phyloP scores from a whole-genome alignment of 2,113 vertebrate species.

The Salvelinus fontinalis region DNA sequence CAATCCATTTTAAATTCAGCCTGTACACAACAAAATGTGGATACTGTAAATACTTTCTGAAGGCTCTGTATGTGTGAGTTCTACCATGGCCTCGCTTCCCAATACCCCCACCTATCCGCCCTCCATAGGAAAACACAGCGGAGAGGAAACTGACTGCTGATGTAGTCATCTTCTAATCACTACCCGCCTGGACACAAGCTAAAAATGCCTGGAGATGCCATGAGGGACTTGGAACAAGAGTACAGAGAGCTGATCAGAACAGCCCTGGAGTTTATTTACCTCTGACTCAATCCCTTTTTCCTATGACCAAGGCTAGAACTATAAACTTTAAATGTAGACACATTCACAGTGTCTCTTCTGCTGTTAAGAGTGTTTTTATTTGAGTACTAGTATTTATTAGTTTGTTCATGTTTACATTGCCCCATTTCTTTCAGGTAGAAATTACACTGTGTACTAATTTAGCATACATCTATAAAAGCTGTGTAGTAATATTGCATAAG shows the following conservation, averaged over 20 bases:
- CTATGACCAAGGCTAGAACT: not conserved
- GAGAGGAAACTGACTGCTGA: slow-evolving; percentile 67
- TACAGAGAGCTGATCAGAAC: slow-evolving; percentile 45
- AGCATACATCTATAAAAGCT: not conserved
- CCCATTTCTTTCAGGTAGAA: not conserved
- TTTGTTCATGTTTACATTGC: not conserved
- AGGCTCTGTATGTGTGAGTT: slow-evolving; percentile 18
- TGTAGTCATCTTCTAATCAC: slow-evolving; percentile 65
- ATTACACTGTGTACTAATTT: not conserved
- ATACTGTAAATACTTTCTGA: too few species aligned
- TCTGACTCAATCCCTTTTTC: slow-evolving; percentile 56
- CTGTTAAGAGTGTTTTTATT: too few species aligned
- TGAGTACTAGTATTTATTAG: not conserved
- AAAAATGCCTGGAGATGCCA: slow-evolving; percentile 66
- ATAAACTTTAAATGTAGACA: not conserved
- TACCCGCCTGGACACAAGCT: slow-evolving; percentile 54
- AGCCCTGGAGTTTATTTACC: slow-evolving; percentile 54
- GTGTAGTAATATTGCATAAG: not conserved
- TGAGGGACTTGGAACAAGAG: slow-evolving; percentile 64
- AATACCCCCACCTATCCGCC: slow-evolving; percentile 45
- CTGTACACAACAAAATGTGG: too few species aligned
- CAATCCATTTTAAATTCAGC: too few species aligned
- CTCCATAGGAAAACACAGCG: slow-evolving; percentile 58
- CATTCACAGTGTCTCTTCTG: not conserved
- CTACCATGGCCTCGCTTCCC: not conserved